Conservation (phyloP, 2,113 vertebrate genomes). For the Stigmatopora nigra region DNA sequence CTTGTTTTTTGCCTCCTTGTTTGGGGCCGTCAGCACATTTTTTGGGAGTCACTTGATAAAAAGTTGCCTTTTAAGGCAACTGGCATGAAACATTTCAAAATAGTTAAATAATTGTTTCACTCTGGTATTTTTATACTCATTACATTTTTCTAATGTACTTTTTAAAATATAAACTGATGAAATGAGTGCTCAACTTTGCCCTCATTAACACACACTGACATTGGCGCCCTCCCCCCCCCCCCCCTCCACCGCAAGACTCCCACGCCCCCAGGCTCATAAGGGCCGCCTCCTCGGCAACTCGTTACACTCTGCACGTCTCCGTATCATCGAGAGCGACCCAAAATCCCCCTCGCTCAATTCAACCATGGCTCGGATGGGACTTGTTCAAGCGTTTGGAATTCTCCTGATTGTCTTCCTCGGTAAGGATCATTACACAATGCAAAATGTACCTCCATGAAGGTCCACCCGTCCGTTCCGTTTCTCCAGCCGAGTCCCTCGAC, state of each 20-base stretch:
- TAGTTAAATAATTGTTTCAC: background rate
- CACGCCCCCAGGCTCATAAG: conserved; percentile 17
- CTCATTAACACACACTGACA: too few species aligned
- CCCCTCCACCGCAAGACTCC: background rate
- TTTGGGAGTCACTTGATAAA: background rate
- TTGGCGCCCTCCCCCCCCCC: too few species aligned
- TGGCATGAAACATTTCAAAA: background rate
- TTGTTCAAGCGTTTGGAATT: conserved; percentile 30
- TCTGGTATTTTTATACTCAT: too few species aligned
- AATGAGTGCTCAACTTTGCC: too few species aligned
- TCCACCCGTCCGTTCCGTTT: background rate
- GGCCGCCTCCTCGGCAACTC: background rate
- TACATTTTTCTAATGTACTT: too few species aligned
- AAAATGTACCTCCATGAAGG: background rate
- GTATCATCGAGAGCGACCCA: background rate
- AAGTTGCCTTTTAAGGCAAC: background rate
- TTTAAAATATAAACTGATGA: too few species aligned
- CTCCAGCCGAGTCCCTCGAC: conserved; percentile 11
- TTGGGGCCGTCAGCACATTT: conserved; percentile 12
- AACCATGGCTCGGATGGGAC: conserved; percentile 38
- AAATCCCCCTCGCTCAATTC: background rate
- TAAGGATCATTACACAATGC: conserved; percentile 11
- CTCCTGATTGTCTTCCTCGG: conserved; percentile 42
- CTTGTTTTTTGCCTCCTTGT: background rate
- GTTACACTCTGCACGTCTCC: background rate